These are phyloP conservation scores for Riptortus pedestris DNA, from an alignment of 1,140 invertebrate species.

Conservation along the genomic window DNA sequence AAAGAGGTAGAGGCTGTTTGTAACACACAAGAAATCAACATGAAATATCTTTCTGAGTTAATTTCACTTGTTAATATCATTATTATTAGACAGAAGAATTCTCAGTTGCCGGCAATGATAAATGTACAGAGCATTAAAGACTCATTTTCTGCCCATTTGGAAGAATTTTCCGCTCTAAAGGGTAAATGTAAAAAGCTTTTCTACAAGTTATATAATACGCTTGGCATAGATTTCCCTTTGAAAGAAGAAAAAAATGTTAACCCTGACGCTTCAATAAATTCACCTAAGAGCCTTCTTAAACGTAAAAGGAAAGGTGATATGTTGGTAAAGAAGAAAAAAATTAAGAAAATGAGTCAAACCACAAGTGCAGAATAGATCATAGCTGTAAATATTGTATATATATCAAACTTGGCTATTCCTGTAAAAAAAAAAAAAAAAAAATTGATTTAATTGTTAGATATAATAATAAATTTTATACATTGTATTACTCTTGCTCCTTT, in stretches of 20 bases:
- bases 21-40: background rate
- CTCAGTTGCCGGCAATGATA: background rate
- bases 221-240: background rate
- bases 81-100: background rate
- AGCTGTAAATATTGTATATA: too few species aligned
- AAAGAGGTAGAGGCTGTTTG: background rate
- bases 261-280: background rate
- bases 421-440: too few species aligned
- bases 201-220: background rate
- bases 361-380: too few species aligned
- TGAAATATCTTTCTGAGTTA: background rate
- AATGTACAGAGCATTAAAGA: background rate
- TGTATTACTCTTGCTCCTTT: too few species aligned
- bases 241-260: background rate
- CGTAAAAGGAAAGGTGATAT: background rate
- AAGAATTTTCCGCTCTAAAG: background rate
- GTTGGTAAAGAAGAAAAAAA: too few species aligned
- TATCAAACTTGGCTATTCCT: too few species aligned
- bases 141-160: background rate
- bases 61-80: background rate
- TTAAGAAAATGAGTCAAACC: too few species aligned
- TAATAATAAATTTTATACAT: too few species aligned
- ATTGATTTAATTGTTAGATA: too few species aligned
- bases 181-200: background rate
- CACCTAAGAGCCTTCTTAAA: background rate